phyloP scores from a whole-genome alignment of 2,797 vertebrate genomes.

The Falco cherrug region DNA sequence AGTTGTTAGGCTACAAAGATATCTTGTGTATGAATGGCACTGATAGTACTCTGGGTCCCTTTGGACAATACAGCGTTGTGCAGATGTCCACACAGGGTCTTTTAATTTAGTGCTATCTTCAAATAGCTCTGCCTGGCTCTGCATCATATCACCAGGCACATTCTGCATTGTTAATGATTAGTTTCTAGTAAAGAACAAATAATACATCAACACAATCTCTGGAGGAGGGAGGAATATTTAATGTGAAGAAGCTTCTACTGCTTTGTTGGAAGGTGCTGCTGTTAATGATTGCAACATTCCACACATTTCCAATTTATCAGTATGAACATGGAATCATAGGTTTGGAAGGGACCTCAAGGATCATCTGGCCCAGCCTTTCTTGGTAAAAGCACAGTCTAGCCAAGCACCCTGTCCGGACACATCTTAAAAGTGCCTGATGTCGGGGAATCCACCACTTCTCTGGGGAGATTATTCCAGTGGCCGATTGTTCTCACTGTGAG shows the following conservation, averaged over 20 bases:
- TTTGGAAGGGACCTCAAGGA: not conserved
- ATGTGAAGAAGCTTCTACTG: not conserved
- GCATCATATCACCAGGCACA: not conserved
- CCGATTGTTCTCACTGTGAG: not conserved
- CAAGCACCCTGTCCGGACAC: not conserved
- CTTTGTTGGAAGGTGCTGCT: not conserved
- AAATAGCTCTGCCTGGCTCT: not conserved
- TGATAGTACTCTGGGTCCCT: not conserved
- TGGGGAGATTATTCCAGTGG: not conserved
- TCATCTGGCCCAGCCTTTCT: not conserved
- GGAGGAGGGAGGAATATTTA: not conserved
- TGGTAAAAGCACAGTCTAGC: not conserved
- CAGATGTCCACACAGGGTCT: not conserved
- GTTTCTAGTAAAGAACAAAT: not conserved
- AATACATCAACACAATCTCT: not conserved
- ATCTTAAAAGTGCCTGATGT: fast-evolving
- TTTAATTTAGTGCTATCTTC: not conserved
- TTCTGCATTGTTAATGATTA: not conserved
- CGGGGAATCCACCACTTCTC: not conserved
- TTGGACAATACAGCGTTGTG: constrained; percentile 23
- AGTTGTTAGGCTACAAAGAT: not conserved
- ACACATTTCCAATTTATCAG: not conserved
- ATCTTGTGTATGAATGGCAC: not conserved
- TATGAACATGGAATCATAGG: not conserved
- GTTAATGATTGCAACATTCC: not conserved